Conservation (phyloP, 2,888 invertebrate species). For the Lypha dubia region DNA sequence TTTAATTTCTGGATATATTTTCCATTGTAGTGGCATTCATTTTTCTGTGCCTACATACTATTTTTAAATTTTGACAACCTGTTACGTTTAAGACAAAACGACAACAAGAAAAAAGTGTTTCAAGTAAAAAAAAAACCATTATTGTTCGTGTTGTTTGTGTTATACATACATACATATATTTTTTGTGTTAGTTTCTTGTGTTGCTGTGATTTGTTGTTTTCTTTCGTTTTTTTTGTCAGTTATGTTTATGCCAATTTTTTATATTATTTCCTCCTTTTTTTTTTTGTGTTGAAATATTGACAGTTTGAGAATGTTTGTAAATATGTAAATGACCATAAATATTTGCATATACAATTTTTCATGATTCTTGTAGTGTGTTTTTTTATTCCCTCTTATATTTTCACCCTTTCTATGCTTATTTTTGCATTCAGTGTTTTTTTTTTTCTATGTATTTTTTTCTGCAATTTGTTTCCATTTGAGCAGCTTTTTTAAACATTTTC, state of each 20-base stretch:
- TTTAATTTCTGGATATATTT: not conserved
- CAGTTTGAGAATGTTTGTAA: constrained; percentile 43
- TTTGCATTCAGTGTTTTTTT: constrained; percentile 14
- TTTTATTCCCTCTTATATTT: constrained; percentile 38
- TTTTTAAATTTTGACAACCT: constrained; percentile 59
- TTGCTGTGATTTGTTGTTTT: constrained; percentile 41
- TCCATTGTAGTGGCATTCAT: not conserved
- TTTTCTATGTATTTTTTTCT: constrained; percentile 3
- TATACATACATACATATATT: no score
- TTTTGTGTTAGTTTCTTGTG: constrained; percentile 9
- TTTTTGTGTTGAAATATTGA: constrained; percentile 27
- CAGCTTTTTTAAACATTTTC: constrained; percentile 53
- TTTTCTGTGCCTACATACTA: not conserved
- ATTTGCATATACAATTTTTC: constrained; percentile 65
- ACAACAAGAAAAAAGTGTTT: constrained; percentile 24
- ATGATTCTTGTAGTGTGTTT: constrained; percentile 37
- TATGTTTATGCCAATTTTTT: constrained; percentile 38
- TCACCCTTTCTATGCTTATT: constrained; percentile 41
- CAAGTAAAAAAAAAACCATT: constrained; percentile 45
- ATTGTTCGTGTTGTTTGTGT: constrained; percentile 37
- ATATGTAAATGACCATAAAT: constrained; percentile 64
- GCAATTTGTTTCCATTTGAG: constrained; percentile 64
- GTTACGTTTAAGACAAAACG: constrained; percentile 53
- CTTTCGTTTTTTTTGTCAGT: constrained; percentile 11
- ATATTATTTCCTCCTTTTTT: not conserved